Percentiles rank a stretch among this genome's conserved stretches.
phyloP scores from a whole-genome alignment of 2,797 vertebrate genomes.

The Pteropus rufus region DNA sequence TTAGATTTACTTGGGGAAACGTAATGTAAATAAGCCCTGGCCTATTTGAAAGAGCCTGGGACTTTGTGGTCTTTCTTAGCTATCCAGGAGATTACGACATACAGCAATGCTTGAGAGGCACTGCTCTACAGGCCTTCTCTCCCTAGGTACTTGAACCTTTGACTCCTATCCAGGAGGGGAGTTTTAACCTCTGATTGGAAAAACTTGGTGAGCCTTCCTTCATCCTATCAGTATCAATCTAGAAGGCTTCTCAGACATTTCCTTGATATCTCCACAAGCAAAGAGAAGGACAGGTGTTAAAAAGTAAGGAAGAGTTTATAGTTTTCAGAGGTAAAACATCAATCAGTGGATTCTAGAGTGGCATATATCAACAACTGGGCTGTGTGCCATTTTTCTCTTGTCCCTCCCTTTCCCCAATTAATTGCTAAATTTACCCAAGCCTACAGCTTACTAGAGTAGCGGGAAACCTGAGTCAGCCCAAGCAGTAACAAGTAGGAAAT shows the following conservation, averaged over 20 bases:
- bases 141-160: not conserved
- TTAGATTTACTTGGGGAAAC: conserved; percentile 11
- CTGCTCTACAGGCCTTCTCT: not conserved
- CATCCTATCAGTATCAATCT: not conserved
- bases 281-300: not conserved
- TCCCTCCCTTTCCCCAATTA: not conserved
- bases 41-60: not conserved
- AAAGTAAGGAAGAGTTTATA: not conserved
- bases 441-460: not conserved
- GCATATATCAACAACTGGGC: not conserved
- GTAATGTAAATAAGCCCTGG: not conserved
- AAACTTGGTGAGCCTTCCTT: not conserved
- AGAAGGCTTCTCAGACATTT: not conserved
- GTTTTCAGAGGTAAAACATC: not conserved
- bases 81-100: not conserved
- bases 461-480: not conserved
- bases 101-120: not conserved
- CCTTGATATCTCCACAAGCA: not conserved
- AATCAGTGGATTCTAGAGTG: not conserved
- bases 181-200: not conserved
- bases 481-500: not conserved
- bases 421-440: not conserved
- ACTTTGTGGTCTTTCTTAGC: not conserved
- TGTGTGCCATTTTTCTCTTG: not conserved
- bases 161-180: not conserved